Evolutionary conservation across 2,113 vertebrate species (phyloP), one percentile per base, ranked within the genome.

Genomic region (Mus pahari): DNA sequence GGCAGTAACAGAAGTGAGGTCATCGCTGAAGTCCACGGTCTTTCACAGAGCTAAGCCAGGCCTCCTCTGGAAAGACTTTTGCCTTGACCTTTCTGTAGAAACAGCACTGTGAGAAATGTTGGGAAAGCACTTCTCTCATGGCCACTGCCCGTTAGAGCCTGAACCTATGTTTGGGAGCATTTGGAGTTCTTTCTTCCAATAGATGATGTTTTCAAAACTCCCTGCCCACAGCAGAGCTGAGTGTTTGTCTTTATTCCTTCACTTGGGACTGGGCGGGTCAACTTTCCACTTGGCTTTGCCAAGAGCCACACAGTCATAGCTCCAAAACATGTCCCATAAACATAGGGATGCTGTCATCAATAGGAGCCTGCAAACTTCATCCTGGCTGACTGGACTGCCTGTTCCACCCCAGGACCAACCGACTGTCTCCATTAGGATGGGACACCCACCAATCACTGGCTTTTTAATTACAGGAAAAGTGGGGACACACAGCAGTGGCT

Each of bases 221-320:
- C 13, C 58, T 24, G 42, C 20, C 92, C 0, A 13, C 60, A 71
- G 91, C 94, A 16, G 78, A 93, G n/a, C 33, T 55, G 39, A 13
- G 22, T 81, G 91, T 94, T 81, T 95, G 88, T 82, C 66, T 92
- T 50, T 53, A 12, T 91, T 66, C 58, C 88, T 94, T 88, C 64
- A 16, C 74, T 87, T 48, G 17, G 77, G 58, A 70, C 53, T 0
- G 0, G 13, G 68, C 3, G 66, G 50, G 70, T 94, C 79, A 77
- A 60, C 58, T 94, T 97, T 97, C 94, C 96, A n/a, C 11, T 17
- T n/a, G 50, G 7, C 4, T 78, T 75, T 86, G 94, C 94, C 96
- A 97, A 82, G 45, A 48, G 75, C 6, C 0, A 62, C 45, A 71
- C n/a, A 71, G 70, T 0, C 84, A 66, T 88, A 13, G 20, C 50